Percentiles rank a stretch among this genome's conserved stretches.
These are phyloP conservation scores for Coelopa frigida DNA, from an alignment of 1,140 invertebrate genomes.

Conservation along the genomic window DNA sequence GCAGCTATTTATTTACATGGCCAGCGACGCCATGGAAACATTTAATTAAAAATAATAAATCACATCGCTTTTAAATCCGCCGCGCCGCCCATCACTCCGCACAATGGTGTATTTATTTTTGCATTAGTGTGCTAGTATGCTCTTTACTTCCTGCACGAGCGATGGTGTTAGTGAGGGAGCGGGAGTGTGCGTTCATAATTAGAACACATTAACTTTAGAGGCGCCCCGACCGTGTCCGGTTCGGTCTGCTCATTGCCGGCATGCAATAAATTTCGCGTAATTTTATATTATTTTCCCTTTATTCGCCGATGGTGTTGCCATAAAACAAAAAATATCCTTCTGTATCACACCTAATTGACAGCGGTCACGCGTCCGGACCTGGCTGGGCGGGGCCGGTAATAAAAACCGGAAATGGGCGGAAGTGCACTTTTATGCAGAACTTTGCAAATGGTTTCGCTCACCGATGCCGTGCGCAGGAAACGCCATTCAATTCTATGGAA, in stretches of 20 bases:
- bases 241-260: not conserved
- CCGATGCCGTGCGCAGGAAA: too few species aligned
- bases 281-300: not conserved
- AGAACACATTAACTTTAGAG: conserved; percentile 10
- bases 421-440: too few species aligned
- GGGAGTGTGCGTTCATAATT: conserved; percentile 6
- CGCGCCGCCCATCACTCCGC: not conserved
- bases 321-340: too few species aligned
- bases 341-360: too few species aligned
- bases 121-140: conserved; percentile 6
- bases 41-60: conserved; percentile 10
- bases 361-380: conserved; percentile 8
- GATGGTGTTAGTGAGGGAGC: not conserved
- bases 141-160: too few species aligned
- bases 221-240: not conserved
- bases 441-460: too few species aligned
- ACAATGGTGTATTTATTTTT: not conserved
- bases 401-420: too few species aligned
- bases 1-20: conserved; percentile 4
- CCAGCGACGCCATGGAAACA: not conserved
- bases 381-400: too few species aligned
- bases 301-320: not conserved
- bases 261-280: not conserved
- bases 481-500: too few species aligned
- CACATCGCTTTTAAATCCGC: conserved; percentile 8